A percentile compares a stretch with the other conserved stretches of the same genome.
phyloP scores from a whole-genome alignment of 2,113 vertebrate genomes.

The Podiceps cristatus region DNA sequence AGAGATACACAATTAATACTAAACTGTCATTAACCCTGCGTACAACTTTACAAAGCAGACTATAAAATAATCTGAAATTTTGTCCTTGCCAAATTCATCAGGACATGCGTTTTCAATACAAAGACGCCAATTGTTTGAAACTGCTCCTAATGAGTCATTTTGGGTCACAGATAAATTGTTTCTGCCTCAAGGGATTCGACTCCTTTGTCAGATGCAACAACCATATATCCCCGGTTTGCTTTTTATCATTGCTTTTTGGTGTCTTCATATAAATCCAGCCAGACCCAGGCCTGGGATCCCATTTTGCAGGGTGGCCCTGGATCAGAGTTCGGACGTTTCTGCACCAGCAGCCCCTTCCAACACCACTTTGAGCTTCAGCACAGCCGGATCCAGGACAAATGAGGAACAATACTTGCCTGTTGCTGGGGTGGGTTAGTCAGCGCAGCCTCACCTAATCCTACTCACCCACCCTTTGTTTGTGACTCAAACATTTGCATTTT shows the following conservation, averaged over 20 bases:
- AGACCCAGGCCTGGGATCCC: not conserved
- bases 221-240: not conserved
- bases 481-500: constrained; percentile 53
- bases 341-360: not conserved
- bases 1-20: not conserved
- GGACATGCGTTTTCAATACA: constrained; percentile 24
- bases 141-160: constrained; percentile 42
- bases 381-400: not conserved
- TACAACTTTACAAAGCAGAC: not conserved
- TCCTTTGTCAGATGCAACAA: not conserved
- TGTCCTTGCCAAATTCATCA: constrained; percentile 7
- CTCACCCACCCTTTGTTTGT: constrained; percentile 37
- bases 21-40: not conserved
- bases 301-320: not conserved
- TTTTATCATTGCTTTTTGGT: not conserved
- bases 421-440: constrained; percentile 56
- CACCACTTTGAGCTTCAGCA: not conserved
- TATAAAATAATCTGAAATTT: constrained; percentile 1
- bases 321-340: not conserved
- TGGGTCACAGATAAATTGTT: constrained; percentile 11
- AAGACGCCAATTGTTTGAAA: not conserved
- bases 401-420: not conserved
- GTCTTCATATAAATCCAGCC: not conserved
- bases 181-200: constrained; percentile 4
- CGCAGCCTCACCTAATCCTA: constrained; percentile 12